These are phyloP conservation scores for Amblyornis subalaris DNA, from an alignment of 2,113 vertebrate species.

Conservation along the genomic window DNA sequence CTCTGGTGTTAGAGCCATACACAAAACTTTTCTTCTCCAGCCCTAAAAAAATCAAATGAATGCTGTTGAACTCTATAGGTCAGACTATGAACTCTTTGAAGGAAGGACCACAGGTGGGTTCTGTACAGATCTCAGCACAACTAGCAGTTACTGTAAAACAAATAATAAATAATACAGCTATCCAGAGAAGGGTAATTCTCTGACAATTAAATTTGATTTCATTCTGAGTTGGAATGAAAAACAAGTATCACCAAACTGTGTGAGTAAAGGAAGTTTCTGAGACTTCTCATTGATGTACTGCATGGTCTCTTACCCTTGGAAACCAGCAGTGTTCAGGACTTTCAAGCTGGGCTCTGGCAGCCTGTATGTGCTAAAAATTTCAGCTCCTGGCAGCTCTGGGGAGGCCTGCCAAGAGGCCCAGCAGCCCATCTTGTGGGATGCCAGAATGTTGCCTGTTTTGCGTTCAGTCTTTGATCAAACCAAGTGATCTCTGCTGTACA, in stretches of 20 bases:
- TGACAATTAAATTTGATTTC: not conserved
- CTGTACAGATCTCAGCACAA: not conserved
- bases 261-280: not conserved
- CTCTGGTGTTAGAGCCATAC: not conserved
- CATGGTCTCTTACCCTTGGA: not conserved
- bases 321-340: not conserved
- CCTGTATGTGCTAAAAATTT: not conserved
- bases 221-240: not conserved
- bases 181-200: not conserved
- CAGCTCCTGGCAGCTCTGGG: not conserved
- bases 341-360: conserved; percentile 3
- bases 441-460: not conserved
- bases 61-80: not conserved
- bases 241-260: not conserved
- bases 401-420: not conserved
- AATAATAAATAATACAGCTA: not conserved
- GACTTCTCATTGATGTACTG: not conserved
- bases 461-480: not conserved
- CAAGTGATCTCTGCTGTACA: not conserved
- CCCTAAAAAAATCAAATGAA: not conserved
- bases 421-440: not conserved
- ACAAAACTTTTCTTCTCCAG: not conserved
- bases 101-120: not conserved
- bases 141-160: not conserved
- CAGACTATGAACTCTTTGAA: not conserved